Conservation (phyloP, 2,797 vertebrate species). For the Lindbergichthys nudifrons region DNA sequence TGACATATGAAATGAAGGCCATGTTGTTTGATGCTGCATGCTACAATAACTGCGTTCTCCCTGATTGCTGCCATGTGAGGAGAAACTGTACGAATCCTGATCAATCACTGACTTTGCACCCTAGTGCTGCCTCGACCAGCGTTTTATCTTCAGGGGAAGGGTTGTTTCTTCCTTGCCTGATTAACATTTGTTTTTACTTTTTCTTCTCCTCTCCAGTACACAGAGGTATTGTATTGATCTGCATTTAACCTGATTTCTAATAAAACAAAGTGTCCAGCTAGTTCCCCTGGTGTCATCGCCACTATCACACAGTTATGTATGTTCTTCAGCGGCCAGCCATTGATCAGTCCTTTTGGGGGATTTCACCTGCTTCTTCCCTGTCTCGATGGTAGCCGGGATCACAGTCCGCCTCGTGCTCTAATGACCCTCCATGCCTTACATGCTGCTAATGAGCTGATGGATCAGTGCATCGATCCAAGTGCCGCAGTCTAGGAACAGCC, state of each 20-base stretch:
- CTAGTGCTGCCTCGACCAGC: slow-evolving; percentile 16
- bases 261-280: slow-evolving; percentile 67
- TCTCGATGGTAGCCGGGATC: slow-evolving; percentile 68
- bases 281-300: slow-evolving; percentile 55
- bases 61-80: slow-evolving; percentile 23
- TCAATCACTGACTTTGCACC: slow-evolving; percentile 19
- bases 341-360: slow-evolving; percentile 68
- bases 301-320: slow-evolving; percentile 47
- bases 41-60: background rate
- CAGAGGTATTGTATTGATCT: slow-evolving; percentile 60
- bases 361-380: slow-evolving; percentile 49
- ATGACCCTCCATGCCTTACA: slow-evolving; percentile 72
- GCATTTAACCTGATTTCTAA: slow-evolving; percentile 71
- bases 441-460: slow-evolving; percentile 80
- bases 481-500: slow-evolving; percentile 72
- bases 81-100: slow-evolving; percentile 19
- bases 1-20: background rate
- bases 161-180: slow-evolving; percentile 41
- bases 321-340: slow-evolving; percentile 50
- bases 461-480: slow-evolving; percentile 78
- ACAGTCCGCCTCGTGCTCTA: slow-evolving; percentile 61
- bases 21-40: slow-evolving; percentile 7
- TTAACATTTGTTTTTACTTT: slow-evolving; percentile 54
- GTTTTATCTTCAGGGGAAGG: slow-evolving; percentile 31
- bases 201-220: slow-evolving; percentile 39